These are phyloP conservation scores for Archivesica marissinica DNA, from an alignment of 1,140 invertebrate genomes.

Conservation along the genomic window DNA sequence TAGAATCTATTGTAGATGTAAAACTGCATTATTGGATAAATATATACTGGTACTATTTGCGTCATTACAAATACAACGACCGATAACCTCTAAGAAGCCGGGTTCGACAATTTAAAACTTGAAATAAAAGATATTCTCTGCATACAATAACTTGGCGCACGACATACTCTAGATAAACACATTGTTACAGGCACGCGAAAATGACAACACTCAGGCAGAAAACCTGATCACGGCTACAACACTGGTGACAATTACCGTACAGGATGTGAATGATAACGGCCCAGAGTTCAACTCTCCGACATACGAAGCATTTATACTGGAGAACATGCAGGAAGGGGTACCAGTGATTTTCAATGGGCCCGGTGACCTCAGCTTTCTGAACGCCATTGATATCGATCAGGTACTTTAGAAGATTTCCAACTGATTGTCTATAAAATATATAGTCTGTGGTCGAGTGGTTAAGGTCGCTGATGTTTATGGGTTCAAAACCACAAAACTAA, in stretches of 20 bases:
- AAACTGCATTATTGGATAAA: too few species aligned
- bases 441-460: too few species aligned
- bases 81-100: too few species aligned
- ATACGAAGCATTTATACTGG: slow-evolving; percentile 95
- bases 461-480: too few species aligned
- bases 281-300: slow-evolving; percentile 91
- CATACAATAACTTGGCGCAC: background rate
- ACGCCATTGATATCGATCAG: slow-evolving; percentile 97
- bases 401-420: slow-evolving; percentile 84
- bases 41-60: too few species aligned
- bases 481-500: too few species aligned
- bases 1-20: too few species aligned
- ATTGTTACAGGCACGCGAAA: slow-evolving; percentile 66
- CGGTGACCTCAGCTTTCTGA: slow-evolving; percentile 89
- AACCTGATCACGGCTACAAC: slow-evolving; percentile 91
- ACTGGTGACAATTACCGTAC: slow-evolving; percentile 95
- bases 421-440: too few species aligned
- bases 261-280: slow-evolving; percentile 97
- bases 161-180: background rate
- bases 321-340: slow-evolving; percentile 94
- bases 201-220: slow-evolving; percentile 80
- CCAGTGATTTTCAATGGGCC: slow-evolving; percentile 91
- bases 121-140: too few species aligned
- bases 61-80: too few species aligned
- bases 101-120: too few species aligned